Evolutionary conservation across 64 coral and sea anemone genomes (phyloP), one percentile per base, ranked within the genome.

Genomic region (Platygyra sinensis): DNA sequence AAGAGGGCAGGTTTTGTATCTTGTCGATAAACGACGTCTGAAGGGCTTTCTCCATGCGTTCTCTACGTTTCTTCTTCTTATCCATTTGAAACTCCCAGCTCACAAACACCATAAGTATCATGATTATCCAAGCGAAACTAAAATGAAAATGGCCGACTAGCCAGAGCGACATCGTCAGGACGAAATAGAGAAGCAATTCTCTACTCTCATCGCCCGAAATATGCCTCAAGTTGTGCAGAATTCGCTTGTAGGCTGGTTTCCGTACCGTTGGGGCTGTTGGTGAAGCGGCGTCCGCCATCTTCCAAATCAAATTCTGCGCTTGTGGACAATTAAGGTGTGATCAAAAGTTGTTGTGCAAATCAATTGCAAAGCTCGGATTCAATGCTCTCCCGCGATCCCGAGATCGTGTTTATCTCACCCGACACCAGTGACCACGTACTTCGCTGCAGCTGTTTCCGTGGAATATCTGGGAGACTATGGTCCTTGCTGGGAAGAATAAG

Each of bases 41-140:
- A 18, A 83, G 80, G 3, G 94, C 91, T 65, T 90, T 89, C 13
- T 75, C 80, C 55, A 96, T 39, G 60, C 92, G 90, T 0, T 89
- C 63, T 22, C 94, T 91, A 10, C 85, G 94, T 20, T 86, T 86
- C 15, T 86, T 89, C 76, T 83, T 93, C 63, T 80, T 78, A 15
- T 85, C 57, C 83, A 86, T 89, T 27, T 96, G 82, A 82, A 80
- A 96, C 52, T 96, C 76, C 94, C 94, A 96, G 67, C 62, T 89
- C 8, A 92, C 94, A 22, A 93, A 96, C 33, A 93, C 86, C 81
- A 89, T 87, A 11, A 96, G 49, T 32, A 92, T 92, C 80, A 93
- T 89, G 62, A 90, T 80, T 10, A 96, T 96, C 94, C 94, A 96
- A 19, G 94, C 94, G 78, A 93, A 96, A 67, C 94, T 96, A 51